These are phyloP conservation scores for Aelia acuminata DNA, from an alignment of 2,888 invertebrate species.

Conservation along the genomic window DNA sequence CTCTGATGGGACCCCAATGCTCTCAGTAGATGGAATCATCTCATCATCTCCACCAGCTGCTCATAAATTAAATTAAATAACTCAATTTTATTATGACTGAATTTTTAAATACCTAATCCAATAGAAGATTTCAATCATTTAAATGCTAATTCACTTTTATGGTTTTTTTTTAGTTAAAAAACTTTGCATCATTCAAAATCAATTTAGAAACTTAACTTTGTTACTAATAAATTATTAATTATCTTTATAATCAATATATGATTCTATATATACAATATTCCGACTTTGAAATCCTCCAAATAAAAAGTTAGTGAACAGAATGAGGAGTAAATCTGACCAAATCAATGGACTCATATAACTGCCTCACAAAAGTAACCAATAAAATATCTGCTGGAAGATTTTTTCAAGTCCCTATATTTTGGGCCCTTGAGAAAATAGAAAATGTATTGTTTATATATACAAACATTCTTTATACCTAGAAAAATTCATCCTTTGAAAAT, in stretches of 20 bases:
- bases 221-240: too few relatives aligned
- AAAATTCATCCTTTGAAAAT: background rate
- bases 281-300: too few relatives aligned
- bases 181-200: too few relatives aligned
- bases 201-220: too few relatives aligned
- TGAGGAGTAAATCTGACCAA: too few relatives aligned
- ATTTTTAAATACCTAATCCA: background rate
- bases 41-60: slow-evolving; percentile 37
- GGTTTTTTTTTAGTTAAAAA: background rate
- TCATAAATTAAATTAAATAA: background rate
- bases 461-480: too few relatives aligned
- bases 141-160: background rate
- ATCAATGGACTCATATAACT: too few relatives aligned
- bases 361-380: too few relatives aligned
- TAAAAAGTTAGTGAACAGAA: too few relatives aligned
- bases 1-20: slow-evolving; percentile 33
- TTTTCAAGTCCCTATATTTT: background rate
- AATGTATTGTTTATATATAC: background rate
- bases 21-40: slow-evolving; percentile 1
- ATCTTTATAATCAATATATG: too few relatives aligned
- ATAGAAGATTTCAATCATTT: background rate
- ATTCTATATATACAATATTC: too few relatives aligned
- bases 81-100: background rate
- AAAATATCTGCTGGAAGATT: too few relatives aligned
- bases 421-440: background rate